Evolutionary conservation across 2,888 invertebrate species (phyloP).

Genomic region (Drosophila suboccidentalis): DNA sequence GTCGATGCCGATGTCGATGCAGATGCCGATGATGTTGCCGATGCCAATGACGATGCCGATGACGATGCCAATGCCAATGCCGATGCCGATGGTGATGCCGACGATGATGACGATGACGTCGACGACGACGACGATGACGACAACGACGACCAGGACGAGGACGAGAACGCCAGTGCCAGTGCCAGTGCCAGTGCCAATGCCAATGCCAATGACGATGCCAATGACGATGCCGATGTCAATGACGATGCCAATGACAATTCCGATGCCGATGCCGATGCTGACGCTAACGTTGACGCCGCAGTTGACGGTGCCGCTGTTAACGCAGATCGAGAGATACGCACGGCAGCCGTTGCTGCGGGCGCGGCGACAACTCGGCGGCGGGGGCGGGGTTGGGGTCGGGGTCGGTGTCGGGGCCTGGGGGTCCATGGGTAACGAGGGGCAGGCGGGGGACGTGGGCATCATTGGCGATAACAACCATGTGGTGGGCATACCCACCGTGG

Average conservation of each 20-base stretch:
- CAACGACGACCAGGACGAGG: not conserved
- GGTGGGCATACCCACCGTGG: conserved; percentile 39
- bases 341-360: conserved; percentile 7
- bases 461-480: conserved; percentile 50
- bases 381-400: too few relatives aligned
- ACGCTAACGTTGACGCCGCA: not conserved
- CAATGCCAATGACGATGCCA: not conserved
- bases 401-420: conserved; percentile 5
- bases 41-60: conserved; percentile 4
- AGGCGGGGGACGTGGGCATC: conserved; percentile 37
- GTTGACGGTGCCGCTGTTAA: conserved; percentile 1
- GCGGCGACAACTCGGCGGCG: conserved; percentile 4
- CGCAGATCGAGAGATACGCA: conserved; percentile 16
- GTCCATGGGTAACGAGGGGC: conserved; percentile 14
- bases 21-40: conserved; percentile 11
- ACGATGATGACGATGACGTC: not conserved
- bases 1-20: conserved; percentile 11
- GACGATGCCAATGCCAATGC: conserved; percentile 1
- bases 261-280: conserved; percentile 1
- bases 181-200: too few relatives aligned
- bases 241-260: conserved; percentile 1
- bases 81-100: not conserved
- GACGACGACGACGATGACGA: not conserved
- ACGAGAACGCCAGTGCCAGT: not conserved
- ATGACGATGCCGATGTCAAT: not conserved